Conservation (phyloP, 2,113 vertebrate species). For the Solenodon paradoxus region DNA sequence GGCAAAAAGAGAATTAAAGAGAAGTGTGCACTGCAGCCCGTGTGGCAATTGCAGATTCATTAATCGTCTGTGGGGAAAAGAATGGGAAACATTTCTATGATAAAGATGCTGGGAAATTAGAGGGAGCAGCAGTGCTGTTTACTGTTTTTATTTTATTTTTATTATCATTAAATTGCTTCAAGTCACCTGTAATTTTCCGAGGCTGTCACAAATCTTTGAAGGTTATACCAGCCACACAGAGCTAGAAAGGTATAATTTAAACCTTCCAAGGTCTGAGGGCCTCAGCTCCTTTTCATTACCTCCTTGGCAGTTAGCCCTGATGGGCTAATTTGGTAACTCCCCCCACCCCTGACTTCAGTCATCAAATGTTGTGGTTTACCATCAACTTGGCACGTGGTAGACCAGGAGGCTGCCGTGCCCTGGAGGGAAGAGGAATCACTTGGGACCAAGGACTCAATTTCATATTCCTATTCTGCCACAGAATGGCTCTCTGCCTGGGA, state of each 20-base stretch:
- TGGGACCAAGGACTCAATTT: not conserved
- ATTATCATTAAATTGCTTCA: slow-evolving; percentile 84
- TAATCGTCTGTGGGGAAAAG: slow-evolving; percentile 56
- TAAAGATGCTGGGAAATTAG: slow-evolving; percentile 78
- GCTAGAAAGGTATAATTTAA: slow-evolving; percentile 53
- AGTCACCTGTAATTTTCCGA: slow-evolving; percentile 82
- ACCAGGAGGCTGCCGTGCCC: not conserved
- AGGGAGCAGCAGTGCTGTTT: slow-evolving; percentile 77
- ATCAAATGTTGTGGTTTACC: not conserved
- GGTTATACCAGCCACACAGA: slow-evolving; percentile 37
- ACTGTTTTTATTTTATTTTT: slow-evolving; percentile 79
- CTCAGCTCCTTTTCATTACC: not conserved
- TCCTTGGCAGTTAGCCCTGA: not conserved
- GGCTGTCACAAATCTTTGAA: slow-evolving; percentile 74
- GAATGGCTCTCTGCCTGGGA: not conserved
- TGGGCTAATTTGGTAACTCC: not conserved
- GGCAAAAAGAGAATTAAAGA: not conserved
- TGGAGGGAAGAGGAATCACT: not conserved
- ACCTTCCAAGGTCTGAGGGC: not conserved
- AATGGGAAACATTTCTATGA: slow-evolving; percentile 71
- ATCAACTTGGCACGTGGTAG: not conserved
- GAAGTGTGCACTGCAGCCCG: not conserved
- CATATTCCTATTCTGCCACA: not conserved
- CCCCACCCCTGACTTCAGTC: too few relatives aligned
- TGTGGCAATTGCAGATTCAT: not conserved